A percentile compares a stretch with the other conserved stretches of the same genome.
Conservation (phyloP, 2,113 vertebrate species). For the Pachycephala philippinensis region DNA sequence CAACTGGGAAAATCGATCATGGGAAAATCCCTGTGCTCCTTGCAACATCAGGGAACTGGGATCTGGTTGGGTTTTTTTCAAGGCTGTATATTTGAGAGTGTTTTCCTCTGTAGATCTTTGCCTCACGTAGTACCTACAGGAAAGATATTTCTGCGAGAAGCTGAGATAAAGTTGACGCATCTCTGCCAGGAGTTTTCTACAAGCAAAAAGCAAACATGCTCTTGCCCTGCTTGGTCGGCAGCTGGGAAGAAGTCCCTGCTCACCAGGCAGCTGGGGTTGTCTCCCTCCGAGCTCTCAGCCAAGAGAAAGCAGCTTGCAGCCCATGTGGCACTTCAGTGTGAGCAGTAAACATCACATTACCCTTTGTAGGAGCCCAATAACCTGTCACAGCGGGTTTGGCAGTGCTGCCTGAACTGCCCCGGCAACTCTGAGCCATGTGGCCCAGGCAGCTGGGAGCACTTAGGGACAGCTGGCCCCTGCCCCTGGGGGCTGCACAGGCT, state of each 20-base stretch:
- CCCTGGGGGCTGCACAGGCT: neutral
- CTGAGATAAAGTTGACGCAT: neutral
- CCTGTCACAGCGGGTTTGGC: conserved; percentile 25
- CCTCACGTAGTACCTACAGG: neutral
- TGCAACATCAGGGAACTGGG: neutral
- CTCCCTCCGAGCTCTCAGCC: neutral
- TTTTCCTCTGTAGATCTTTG: neutral
- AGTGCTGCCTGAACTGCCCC: neutral
- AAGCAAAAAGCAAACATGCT: neutral
- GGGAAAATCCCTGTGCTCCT: neutral
- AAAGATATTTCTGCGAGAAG: neutral
- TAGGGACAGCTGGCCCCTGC: neutral
- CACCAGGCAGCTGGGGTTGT: neutral
- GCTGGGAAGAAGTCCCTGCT: neutral
- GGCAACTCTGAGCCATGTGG: accelerated
- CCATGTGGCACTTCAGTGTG: conserved; percentile 17
- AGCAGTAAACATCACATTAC: conserved; percentile 19
- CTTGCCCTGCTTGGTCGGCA: accelerated
- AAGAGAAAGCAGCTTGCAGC: conserved; percentile 54
- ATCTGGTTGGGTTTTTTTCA: neutral
- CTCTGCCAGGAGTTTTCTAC: neutral
- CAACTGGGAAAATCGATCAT: neutral
- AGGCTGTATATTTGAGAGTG: neutral
- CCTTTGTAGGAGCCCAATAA: neutral
- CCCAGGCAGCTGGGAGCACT: neutral